Base-by-base conservation (phyloP, 2,888 invertebrate species). In the Epistrophe grossulariae region DNA sequence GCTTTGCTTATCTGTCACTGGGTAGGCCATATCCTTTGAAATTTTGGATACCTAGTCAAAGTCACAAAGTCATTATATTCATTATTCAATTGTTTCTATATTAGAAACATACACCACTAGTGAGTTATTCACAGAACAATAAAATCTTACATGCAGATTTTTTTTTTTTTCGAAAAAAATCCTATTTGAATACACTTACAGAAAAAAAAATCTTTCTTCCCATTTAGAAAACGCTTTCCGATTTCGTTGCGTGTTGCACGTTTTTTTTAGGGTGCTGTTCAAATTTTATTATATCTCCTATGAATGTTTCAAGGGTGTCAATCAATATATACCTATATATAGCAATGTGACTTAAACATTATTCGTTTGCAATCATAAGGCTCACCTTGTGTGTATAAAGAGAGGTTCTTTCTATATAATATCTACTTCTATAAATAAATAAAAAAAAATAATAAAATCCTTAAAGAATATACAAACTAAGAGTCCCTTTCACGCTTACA, bases 271-370 rank as follows among this genome's bases (percentile, higher is more conserved):
- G 48, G 66, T 48, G 19, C 31, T 50, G 17, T 35, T 66, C 35
- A 50, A 81, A 87, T 87, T 87, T 83, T 87, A 87, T 79, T 87
- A 79, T 72, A 87, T 87, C 74, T 64, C 59, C 43, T 57, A n/a
- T n/a, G 38, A 35, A 59, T 70, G 24, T 19, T 38, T 59, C 45
- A 35, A 38, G 80, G 73, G 81, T 85, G 68, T 71, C 68, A 80
- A 74, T 85, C 78, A 83, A 76, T 79, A 80, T 24, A 24, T 24
- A 24, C 24, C 1, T 24, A 24, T 24, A 2, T 24, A 24, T 79
- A 80, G 73, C 38, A 81, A 45, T 68, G 52, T 45, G 48, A 79
- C 74, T 31, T 76, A 87, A 57, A 77, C 71, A 79, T 64, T 79
- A 48, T 72, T 79, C 74, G 57, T 76, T 87, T 82, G 74, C 82